These are phyloP conservation scores for Acrossocheilus fasciatus DNA, from an alignment of 2,797 vertebrate species.

Conservation along the genomic window DNA sequence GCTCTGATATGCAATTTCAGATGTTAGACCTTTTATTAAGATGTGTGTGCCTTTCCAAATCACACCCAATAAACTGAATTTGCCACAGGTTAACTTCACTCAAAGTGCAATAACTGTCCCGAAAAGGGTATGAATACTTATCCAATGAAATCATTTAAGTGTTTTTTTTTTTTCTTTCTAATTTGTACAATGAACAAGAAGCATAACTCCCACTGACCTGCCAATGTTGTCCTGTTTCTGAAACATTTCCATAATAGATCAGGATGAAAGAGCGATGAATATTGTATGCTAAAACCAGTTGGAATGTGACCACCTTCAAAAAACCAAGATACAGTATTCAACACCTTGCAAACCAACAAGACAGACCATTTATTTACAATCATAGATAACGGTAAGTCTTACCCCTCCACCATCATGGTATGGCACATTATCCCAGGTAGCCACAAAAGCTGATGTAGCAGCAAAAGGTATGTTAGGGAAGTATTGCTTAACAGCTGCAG, in stretches of 20 bases:
- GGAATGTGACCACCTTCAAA: conserved; percentile 26
- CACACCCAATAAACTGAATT: too few relatives aligned
- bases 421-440: conserved; percentile 30
- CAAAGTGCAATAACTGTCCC: too few relatives aligned
- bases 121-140: too few relatives aligned
- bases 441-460: conserved; percentile 33
- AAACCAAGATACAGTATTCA: neutral
- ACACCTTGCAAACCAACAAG: neutral
- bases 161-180: too few relatives aligned
- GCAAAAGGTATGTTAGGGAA: conserved; percentile 4
- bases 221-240: too few relatives aligned
- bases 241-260: neutral
- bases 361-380: neutral
- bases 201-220: too few relatives aligned
- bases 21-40: too few relatives aligned
- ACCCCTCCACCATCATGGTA: conserved; percentile 1
- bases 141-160: too few relatives aligned
- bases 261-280: neutral
- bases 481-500: neutral
- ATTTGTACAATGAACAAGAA: too few relatives aligned
- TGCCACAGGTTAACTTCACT: too few relatives aligned
- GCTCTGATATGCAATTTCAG: too few relatives aligned
- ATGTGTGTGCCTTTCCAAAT: too few relatives aligned
- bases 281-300: conserved; percentile 27
- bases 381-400: neutral